A percentile compares a stretch with the other conserved stretches of the same genome.
Conservation (phyloP, 1,140 invertebrate genomes). For the Euwallacea similis region DNA sequence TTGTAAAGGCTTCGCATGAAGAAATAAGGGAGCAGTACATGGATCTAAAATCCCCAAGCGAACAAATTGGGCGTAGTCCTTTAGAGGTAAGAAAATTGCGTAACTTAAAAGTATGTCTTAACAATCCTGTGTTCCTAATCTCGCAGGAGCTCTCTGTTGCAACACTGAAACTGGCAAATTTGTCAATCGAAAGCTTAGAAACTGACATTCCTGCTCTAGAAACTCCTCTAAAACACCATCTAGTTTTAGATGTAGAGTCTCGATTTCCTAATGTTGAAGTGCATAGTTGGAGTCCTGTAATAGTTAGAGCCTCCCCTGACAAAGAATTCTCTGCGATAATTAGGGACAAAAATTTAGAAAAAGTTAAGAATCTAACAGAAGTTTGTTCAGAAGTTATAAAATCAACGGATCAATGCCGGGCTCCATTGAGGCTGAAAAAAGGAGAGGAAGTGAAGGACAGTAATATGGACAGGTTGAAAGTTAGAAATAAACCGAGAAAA, state of each 20-base stretch:
- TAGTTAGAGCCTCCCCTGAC: constrained; percentile 43
- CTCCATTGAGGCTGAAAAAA: constrained; percentile 45
- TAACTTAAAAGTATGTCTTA: constrained; percentile 8
- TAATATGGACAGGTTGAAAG: constrained; percentile 42
- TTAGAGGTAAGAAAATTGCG: constrained; percentile 47
- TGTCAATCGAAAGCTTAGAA: constrained; percentile 13
- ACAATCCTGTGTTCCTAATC: constrained; percentile 1
- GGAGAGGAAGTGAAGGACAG: constrained; percentile 28
- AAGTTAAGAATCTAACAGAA: constrained; percentile 30
- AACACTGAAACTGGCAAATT: constrained; percentile 30
- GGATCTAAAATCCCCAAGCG: constrained; percentile 53
- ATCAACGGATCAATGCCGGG: constrained; percentile 36
- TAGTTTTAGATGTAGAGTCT: constrained; percentile 50
- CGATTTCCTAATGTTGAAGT: constrained; percentile 55
- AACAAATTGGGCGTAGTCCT: constrained; percentile 55
- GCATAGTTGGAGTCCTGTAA: constrained; percentile 54
- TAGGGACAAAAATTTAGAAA: constrained; percentile 48
- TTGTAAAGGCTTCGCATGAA: background rate
- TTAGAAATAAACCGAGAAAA: constrained; percentile 50
- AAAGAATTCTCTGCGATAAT: constrained; percentile 45
- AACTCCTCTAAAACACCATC: constrained; percentile 44
- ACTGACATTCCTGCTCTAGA: constrained; percentile 41
- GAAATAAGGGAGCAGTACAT: constrained; percentile 9
- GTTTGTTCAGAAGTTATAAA: constrained; percentile 37
- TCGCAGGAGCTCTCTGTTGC: constrained; percentile 33